Percentiles rank a stretch among this genome's conserved stretches.
Evolutionary conservation across 2,797 vertebrate species (phyloP).

Genomic region (Pogonophryne albipinna): DNA sequence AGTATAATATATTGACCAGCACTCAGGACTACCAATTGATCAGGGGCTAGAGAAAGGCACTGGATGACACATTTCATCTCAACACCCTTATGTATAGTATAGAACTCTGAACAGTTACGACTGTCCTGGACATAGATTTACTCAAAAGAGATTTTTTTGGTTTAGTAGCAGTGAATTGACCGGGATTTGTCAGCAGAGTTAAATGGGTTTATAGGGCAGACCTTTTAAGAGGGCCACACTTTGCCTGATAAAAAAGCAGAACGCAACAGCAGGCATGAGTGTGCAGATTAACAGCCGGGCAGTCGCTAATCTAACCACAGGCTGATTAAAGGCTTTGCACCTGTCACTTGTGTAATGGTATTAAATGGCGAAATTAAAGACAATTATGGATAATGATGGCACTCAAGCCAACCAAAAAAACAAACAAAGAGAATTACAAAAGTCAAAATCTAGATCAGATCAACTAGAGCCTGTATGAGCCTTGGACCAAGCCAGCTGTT

Average conservation of each 20-base stretch:
- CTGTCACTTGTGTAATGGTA: conserved; percentile 81
- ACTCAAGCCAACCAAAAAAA: conserved; percentile 40
- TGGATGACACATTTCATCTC: conserved; percentile 3
- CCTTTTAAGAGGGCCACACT: conserved; percentile 54
- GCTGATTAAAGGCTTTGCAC: conserved; percentile 84
- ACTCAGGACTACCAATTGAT: not conserved
- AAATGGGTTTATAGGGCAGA: conserved; percentile 57
- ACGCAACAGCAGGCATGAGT: conserved; percentile 63
- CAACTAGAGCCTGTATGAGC: conserved; percentile 21
- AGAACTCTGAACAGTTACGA: conserved; percentile 6
- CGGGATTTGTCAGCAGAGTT: conserved; percentile 51
- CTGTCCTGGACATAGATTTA: conserved; percentile 22
- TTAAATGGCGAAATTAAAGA: conserved; percentile 79
- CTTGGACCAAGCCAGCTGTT: conserved; percentile 50
- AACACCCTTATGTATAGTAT: conserved; percentile 4
- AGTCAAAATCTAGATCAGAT: conserved; percentile 17
- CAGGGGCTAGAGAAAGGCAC: conserved; percentile 1
- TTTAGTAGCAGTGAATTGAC: conserved; percentile 50
- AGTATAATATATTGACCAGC: conserved; percentile 11
- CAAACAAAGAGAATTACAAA: conserved; percentile 29
- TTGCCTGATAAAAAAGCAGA: conserved; percentile 58
- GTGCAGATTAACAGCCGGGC: conserved; percentile 64
- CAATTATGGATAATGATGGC: conserved; percentile 75
- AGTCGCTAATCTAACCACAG: conserved; percentile 64
- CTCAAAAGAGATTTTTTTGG: conserved; percentile 22